Base-by-base conservation (phyloP, 1,140 invertebrate species). In the Latrodectus geometricus region DNA sequence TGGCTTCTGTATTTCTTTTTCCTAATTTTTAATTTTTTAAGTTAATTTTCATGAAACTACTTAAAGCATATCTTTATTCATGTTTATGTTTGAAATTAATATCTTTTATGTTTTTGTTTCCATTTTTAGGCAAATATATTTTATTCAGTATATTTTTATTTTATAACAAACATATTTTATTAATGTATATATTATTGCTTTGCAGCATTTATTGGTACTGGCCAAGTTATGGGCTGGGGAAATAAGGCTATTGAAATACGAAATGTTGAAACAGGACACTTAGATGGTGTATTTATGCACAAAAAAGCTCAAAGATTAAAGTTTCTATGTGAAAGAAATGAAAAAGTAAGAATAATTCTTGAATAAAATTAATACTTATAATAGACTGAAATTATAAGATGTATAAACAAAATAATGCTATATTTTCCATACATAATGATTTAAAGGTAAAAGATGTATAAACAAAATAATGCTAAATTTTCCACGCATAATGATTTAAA, bases 211-310 rank as follows among this genome's bases (percentile, higher is more conserved):
- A 99, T 99, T 89, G 97, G 97, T 87, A 99, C 98, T 83, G 97
- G 97, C 88, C 98, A 99, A 93, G 98, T 99, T 86, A 99, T 99
- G 98, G 98, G 98, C 80, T 99, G 98, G 98, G 98, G 98, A 89
- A 99, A 99, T 92, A 99, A 99, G 92, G 98, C 98, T 88, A 99
- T 99, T 90, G 98, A 99, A 93, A 97, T 97, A 88, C 93, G 93
- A 90, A 98, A 96, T 89, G 97, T 98, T 21, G 97, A 99, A 91
- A 98, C 96, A 80, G 98, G 98, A 73, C 97, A 99, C 92, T 93
- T 99, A 78, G 98, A 99, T 92, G 98, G 98, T 89, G 98, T 99
- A 14, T 99, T 99, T 90, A 99, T 99, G 98, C 98, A 99, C 94
- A 99, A 99, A 93, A 99, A 99, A 93, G 97, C 98, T 90, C 98